These are phyloP conservation scores for Quadriops clusia DNA, from an alignment of 2,888 invertebrate genomes.

Conservation along the genomic window DNA sequence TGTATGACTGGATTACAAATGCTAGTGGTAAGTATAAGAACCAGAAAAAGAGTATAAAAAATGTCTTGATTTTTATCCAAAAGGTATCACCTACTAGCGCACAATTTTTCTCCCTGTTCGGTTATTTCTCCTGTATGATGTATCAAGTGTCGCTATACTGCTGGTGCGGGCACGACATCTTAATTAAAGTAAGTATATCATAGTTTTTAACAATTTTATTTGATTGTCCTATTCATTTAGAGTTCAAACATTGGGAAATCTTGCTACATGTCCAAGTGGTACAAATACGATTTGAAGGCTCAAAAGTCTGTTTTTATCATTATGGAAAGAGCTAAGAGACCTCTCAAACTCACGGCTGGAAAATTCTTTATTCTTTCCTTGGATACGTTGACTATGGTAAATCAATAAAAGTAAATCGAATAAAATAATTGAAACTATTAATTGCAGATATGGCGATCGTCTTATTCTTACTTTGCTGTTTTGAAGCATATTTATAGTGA, in stretches of 20 bases:
- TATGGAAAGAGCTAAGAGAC: constrained; percentile 17
- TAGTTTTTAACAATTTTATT: not conserved
- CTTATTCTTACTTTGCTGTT: constrained; percentile 12
- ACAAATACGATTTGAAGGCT: constrained; percentile 10
- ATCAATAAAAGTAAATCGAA: not conserved
- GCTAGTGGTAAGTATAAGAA: constrained; percentile 14
- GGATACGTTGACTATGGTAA: constrained; percentile 15
- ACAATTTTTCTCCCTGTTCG: constrained; percentile 13
- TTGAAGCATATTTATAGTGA: too few relatives aligned
- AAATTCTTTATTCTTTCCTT: constrained; percentile 16
- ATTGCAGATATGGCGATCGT: constrained; percentile 5
- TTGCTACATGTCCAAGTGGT: constrained; percentile 18
- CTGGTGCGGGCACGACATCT: constrained; percentile 22
- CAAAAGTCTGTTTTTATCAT: constrained; percentile 15
- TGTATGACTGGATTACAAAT: constrained; percentile 19
- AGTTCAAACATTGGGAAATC: constrained; percentile 14
- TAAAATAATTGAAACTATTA: constrained; percentile 1
- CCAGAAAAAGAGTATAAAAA: not conserved
- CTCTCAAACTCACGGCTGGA: constrained; percentile 15
- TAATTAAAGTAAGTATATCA: constrained; percentile 16
- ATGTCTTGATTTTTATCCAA: not conserved
- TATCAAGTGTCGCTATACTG: constrained; percentile 19
- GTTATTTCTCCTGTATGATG: constrained; percentile 16
- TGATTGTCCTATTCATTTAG: constrained; percentile 11
- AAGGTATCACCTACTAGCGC: constrained; percentile 4